Evolutionary conservation across 2,113 vertebrate species (phyloP).

Genomic region (Vanacampus margaritifer): DNA sequence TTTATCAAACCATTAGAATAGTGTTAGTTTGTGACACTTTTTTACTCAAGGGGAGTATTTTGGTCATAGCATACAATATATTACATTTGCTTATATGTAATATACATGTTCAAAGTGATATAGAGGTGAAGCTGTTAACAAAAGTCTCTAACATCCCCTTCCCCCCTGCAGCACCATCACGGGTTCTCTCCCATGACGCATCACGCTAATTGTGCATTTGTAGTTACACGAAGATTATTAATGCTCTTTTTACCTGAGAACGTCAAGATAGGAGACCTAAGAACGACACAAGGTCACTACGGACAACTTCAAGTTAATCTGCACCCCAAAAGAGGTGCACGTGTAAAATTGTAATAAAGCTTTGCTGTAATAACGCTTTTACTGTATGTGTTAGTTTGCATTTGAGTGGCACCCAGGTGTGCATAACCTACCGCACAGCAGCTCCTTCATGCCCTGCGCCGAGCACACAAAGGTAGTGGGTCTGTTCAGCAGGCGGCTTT

Average conservation of each 20-base stretch:
- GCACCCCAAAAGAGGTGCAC: neutral
- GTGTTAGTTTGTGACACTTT: neutral
- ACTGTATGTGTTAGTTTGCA: neutral
- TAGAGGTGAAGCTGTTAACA: too few relatives aligned
- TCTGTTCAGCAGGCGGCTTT: constrained; percentile 62
- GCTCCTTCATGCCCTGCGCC: constrained; percentile 53
- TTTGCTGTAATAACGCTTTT: neutral
- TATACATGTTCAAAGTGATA: too few relatives aligned
- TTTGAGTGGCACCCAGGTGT: neutral
- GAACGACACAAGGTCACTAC: neutral
- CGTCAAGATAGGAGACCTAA: neutral
- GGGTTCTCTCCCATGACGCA: constrained; percentile 42
- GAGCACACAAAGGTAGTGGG: constrained; percentile 65
- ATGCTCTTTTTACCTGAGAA: neutral
- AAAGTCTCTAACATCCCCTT: neutral
- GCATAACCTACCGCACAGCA: constrained; percentile 59
- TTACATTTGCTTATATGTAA: neutral
- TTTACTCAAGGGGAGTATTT: neutral
- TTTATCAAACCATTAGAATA: neutral
- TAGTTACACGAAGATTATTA: neutral
- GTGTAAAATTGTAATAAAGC: too few relatives aligned
- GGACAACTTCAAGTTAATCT: neutral
- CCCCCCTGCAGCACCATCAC: constrained; percentile 13
- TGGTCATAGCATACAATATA: neutral
- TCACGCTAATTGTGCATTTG: constrained; percentile 16